Conservation (phyloP, 2,797 vertebrate genomes). For the Orientallactaga sibirica region DNA sequence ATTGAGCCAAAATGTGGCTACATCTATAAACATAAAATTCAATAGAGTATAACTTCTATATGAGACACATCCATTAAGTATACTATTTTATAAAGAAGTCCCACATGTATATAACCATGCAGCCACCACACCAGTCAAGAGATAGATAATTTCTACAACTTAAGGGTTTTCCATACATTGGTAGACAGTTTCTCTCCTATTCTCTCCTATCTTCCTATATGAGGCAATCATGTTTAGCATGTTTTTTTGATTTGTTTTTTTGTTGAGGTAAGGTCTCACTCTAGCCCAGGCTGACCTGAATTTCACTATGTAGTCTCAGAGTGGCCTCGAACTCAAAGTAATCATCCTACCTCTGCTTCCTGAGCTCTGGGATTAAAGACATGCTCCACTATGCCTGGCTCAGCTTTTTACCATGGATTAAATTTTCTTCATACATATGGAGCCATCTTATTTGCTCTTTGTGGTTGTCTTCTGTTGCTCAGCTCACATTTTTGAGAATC, state of each 20-base stretch:
- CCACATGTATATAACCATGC: background rate
- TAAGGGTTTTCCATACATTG: background rate
- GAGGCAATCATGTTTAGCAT: too few relatives aligned
- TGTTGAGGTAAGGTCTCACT: too few relatives aligned
- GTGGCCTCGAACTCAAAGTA: too few relatives aligned
- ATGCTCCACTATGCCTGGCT: too few relatives aligned
- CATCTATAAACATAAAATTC: conserved; percentile 1
- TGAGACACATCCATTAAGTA: background rate
- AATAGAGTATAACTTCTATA: background rate
- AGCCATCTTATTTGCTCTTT: background rate
- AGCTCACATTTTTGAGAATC: background rate
- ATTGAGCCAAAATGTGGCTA: background rate
- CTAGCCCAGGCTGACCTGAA: too few relatives aligned
- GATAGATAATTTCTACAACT: background rate
- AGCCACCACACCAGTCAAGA: background rate
- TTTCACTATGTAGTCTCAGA: too few relatives aligned
- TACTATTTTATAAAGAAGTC: background rate
- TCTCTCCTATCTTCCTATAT: background rate
- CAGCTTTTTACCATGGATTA: background rate
- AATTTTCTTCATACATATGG: background rate
- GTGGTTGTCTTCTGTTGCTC: background rate
- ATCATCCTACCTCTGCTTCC: too few relatives aligned
- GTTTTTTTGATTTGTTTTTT: too few relatives aligned
- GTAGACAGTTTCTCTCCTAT: background rate
- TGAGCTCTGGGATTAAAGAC: too few relatives aligned